Conservation (phyloP, 2,888 invertebrate species). For the Cataglyphis albicans region DNA sequence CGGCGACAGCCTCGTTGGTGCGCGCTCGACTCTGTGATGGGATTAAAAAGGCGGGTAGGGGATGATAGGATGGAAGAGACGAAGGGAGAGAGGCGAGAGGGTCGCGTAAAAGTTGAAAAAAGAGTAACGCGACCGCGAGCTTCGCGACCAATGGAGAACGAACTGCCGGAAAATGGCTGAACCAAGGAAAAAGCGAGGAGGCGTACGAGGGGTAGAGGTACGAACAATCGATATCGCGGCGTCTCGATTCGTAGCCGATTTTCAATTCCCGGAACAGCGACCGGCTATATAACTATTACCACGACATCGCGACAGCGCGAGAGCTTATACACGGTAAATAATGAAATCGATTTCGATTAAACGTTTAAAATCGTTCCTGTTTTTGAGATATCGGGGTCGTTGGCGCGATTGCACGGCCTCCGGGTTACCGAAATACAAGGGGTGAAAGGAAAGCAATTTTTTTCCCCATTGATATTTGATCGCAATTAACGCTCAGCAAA, state of each 20-base stretch:
- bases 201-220: conserved; percentile 32
- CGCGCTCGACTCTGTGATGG: conserved; percentile 77
- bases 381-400: conserved; percentile 29
- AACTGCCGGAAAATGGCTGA: conserved; percentile 70
- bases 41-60: conserved; percentile 77
- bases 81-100: conserved; percentile 53
- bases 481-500: conserved; percentile 37
- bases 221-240: conserved; percentile 63
- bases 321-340: conserved; percentile 43
- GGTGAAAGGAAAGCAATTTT: conserved; percentile 10
- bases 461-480: conserved; percentile 22
- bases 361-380: conserved; percentile 47
- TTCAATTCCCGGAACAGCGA: conserved; percentile 55
- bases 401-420: conserved; percentile 21
- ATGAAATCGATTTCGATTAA: conserved; percentile 49
- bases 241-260: conserved; percentile 59
- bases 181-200: conserved; percentile 63
- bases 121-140: conserved; percentile 61
- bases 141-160: conserved; percentile 66
- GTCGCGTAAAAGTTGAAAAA: conserved; percentile 74
- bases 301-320: conserved; percentile 33
- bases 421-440: conserved; percentile 23
- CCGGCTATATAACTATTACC: conserved; percentile 23
- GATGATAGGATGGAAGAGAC: conserved; percentile 51
- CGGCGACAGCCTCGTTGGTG: conserved; percentile 77